phyloP scores from a whole-genome alignment of 1,140 invertebrate species.

The Idris sp. region DNA sequence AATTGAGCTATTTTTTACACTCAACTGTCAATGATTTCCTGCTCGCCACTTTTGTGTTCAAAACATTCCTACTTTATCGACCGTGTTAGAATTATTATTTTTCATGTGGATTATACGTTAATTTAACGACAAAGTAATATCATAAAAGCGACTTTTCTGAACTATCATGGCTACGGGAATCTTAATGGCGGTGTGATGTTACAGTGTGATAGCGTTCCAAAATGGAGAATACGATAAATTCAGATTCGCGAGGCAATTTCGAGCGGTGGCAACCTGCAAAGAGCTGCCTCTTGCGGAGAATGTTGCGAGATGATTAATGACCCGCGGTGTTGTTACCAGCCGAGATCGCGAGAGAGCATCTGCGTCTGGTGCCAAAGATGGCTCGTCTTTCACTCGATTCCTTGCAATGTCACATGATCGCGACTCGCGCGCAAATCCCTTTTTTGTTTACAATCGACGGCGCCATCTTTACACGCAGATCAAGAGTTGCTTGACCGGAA shows the following conservation, averaged over 20 bases:
- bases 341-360: constrained; percentile 51
- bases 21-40: too few relatives aligned
- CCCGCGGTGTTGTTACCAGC: constrained; percentile 26
- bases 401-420: constrained; percentile 44
- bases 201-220: constrained; percentile 59
- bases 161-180: constrained; percentile 28
- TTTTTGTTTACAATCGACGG: constrained; percentile 11
- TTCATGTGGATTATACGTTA: not conserved
- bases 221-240: constrained; percentile 55
- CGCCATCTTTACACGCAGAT: constrained; percentile 18
- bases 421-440: constrained; percentile 4
- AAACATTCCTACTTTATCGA: constrained; percentile 42
- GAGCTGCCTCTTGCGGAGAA: constrained; percentile 42
- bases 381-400: constrained; percentile 46
- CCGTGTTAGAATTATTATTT: not conserved
- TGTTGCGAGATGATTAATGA: constrained; percentile 61
- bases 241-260: constrained; percentile 53
- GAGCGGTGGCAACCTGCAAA: constrained; percentile 41
- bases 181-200: constrained; percentile 42
- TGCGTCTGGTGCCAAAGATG: constrained; percentile 59
- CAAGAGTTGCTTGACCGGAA: constrained; percentile 7
- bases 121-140: constrained; percentile 12
- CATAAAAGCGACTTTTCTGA: constrained; percentile 14
- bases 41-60: constrained; percentile 31
- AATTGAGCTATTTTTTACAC: too few relatives aligned